A percentile compares a stretch with the other conserved stretches of the same genome.
Conservation (phyloP, 1,140 invertebrate species). For the Sesamia nonagrioides region DNA sequence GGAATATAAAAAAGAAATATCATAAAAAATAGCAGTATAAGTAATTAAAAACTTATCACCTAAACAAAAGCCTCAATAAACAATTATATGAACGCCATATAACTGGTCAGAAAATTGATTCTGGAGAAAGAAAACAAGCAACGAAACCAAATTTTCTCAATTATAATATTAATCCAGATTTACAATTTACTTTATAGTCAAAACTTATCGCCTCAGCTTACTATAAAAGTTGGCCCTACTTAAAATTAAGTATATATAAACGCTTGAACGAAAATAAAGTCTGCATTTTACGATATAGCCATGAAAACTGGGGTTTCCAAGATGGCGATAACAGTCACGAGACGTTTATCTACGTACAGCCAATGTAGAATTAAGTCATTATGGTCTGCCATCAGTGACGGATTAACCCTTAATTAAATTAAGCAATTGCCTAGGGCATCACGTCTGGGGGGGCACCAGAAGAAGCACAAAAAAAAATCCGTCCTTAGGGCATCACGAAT, state of each 20-base stretch:
- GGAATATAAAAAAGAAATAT: too few relatives aligned
- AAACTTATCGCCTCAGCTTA: background rate
- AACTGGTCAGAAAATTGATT: too few relatives aligned
- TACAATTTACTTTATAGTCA: background rate
- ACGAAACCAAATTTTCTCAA: background rate
- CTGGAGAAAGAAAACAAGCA: too few relatives aligned
- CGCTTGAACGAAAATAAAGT: constrained; percentile 16
- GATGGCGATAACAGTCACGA: constrained; percentile 15
- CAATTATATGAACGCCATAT: too few relatives aligned
- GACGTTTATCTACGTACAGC: constrained; percentile 5
- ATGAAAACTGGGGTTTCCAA: background rate
- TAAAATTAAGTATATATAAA: constrained; percentile 13
- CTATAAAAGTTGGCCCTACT: background rate
- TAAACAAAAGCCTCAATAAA: too few relatives aligned
- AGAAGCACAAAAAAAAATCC: too few relatives aligned
- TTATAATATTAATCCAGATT: background rate
- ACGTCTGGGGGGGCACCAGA: too few relatives aligned
- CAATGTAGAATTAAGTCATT: constrained; percentile 31
- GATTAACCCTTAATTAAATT: too few relatives aligned
- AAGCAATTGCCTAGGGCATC: too few relatives aligned
- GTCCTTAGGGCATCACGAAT: too few relatives aligned
- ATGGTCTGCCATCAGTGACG: constrained; percentile 12
- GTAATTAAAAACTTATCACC: too few relatives aligned
- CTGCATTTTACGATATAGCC: constrained; percentile 20
- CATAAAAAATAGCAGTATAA: too few relatives aligned